Evolutionary conservation across 2,888 invertebrate species (phyloP), one percentile per base, ranked within the genome.

Genomic region (Agrotis exclamationis): DNA sequence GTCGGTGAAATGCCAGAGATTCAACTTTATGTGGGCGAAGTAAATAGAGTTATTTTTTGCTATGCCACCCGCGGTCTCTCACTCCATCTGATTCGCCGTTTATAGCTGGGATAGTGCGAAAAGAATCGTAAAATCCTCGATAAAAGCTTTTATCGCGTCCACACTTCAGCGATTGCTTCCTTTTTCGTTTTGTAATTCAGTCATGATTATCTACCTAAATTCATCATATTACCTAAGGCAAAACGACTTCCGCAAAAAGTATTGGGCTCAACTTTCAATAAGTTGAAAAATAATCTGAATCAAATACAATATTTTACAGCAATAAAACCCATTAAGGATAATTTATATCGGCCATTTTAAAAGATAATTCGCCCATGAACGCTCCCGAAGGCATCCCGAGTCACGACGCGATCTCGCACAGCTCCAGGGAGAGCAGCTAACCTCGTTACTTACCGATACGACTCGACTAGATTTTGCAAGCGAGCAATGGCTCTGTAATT

Each of bases 81-180:
- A 90, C 92, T 93, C 91, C 92, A 91, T 94, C 91, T 92, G 92
- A 94, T 93, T 95, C 91, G 89, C 87, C 93, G 88, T 94, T 95
- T 95, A 94, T 93, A 89, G 92, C 90, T 72, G 86, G 92, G 90
- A 93, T 94, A 93, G 93, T 92, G 90, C 87, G 89, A 92, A 92
- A 91, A 88, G 89, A 92, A 91, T 90, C 92, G 89, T 95, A 95
- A 95, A 95, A 93, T 90, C 80, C 85, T 85, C 92, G 89, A 95
- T 95, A 94, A 95, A 95, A 92, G 84, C 85, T 91, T 91, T 91
- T 91, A 92, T 92, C 89, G 87, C 87, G 83, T 91, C 90, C 90
- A 92, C 89, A 91, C 89, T 92, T 89, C 87, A 88, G 88, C 89
- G 87, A 90, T 89, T 88, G 90, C 88, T 91, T 92, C 89, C 89